Evolutionary conservation across 2,888 invertebrate genomes (phyloP), one percentile per base, ranked within the genome.

Genomic region (Lumbricus terrestris): DNA sequence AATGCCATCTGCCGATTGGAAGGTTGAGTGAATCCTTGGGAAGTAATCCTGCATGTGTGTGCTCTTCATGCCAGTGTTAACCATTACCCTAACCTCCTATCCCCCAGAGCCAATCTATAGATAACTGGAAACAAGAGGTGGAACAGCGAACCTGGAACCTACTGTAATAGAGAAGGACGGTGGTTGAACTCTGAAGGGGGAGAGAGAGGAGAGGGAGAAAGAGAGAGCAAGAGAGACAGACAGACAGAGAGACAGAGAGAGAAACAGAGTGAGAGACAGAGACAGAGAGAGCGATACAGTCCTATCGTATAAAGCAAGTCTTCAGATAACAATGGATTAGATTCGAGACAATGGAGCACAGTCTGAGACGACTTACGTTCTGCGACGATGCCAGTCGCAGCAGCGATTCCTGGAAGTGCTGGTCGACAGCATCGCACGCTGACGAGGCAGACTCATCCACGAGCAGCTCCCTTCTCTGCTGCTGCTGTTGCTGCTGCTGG

Each of bases 381-480:
- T 97, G 97, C 94, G 97, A 96, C 94, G 97, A 96, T 88, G 97
- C 97, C 92, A 97, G 96, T 94, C 97, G 93, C 34, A 85, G 85
- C 38, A 98, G 96, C 92, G 97, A 97, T 96, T 97, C 97, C 94
- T 97, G 97, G 95, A 98, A 98, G 95, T 98, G 98, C 95, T 97
- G 97, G 93, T 97, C 96, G 91, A 98, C 94, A 35, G 94, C 94
- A 20, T 94, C 94, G 82, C 93, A 92, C 29, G 91, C 92, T 69
- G 93, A 92, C 0, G 94, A 93, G 4, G 93, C 93, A 34, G 93
- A 93, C 90, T 94, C 94, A 23, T 85, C 33, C 92, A 93, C 23
- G 94, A 92, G 88, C 94, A 93, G n/a, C 93, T 92, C 89, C 90
- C 91, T 33, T 89, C 88, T 91, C 42, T 89, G 90, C 88, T 91